A percentile compares a stretch with the other conserved stretches of the same genome.
Evolutionary conservation across 2,797 vertebrate genomes (phyloP).

Genomic region (Paratrypauchen microcephalus): DNA sequence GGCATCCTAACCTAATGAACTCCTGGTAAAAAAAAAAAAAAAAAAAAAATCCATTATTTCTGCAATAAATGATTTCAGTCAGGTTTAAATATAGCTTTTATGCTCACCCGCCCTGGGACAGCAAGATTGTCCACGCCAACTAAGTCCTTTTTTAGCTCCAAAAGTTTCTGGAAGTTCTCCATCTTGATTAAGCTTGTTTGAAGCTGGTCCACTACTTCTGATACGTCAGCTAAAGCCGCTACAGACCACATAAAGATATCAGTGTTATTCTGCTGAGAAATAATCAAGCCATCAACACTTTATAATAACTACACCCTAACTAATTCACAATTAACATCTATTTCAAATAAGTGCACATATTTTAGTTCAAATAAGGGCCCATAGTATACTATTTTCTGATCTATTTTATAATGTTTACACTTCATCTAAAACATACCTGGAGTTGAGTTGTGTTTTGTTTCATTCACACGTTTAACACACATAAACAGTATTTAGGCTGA

Average conservation of each 20-base stretch:
- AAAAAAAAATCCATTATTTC: conserved; percentile 10
- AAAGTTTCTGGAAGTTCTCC: conserved; percentile 97
- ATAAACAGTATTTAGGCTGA: no score
- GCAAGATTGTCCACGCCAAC: conserved; percentile 91
- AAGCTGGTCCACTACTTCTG: conserved; percentile 92
- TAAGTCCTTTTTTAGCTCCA: conserved; percentile 96
- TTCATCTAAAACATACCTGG: no score
- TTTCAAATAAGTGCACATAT: no score
- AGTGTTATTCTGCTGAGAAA: conserved; percentile 1
- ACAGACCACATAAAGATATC: conserved; percentile 4
- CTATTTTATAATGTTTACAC: no score
- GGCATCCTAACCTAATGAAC: conserved; percentile 96
- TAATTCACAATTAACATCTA: no score
- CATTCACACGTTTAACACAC: no score
- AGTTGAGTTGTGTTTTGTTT: no score
- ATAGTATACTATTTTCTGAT: no score
- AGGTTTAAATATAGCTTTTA: not conserved
- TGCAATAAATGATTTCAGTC: conserved; percentile 1
- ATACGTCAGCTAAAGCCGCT: conserved; percentile 94
- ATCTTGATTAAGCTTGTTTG: conserved; percentile 91
- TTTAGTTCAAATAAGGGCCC: no score
- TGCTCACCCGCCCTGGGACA: conserved; percentile 86
- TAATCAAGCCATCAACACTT: not conserved
- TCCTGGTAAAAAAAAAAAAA: conserved; percentile 77
- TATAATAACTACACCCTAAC: no score